Conservation (phyloP, 2,797 vertebrate genomes). For the Pogonophryne albipinna region DNA sequence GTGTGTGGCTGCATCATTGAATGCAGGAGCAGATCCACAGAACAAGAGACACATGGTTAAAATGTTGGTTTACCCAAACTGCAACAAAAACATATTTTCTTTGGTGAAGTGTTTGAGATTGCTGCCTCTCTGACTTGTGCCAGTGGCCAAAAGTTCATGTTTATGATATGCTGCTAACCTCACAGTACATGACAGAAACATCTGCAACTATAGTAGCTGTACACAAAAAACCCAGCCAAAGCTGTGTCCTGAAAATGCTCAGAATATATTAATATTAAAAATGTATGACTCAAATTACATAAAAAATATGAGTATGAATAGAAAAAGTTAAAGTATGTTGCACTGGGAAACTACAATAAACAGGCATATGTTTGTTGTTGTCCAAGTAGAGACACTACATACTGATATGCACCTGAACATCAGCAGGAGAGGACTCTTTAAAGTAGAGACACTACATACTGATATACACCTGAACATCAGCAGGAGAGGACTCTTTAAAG, state of each 20-base stretch:
- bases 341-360: background rate
- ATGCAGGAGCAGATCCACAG: constrained; percentile 23
- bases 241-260: background rate
- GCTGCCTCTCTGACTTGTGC: too few species aligned
- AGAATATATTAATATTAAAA: background rate
- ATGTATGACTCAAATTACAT: background rate
- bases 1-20: constrained; percentile 31
- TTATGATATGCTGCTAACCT: too few species aligned
- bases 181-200: background rate
- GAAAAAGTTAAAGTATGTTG: background rate
- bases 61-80: constrained; percentile 18
- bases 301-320: background rate
- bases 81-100: constrained; percentile 10
- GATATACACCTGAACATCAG: too few species aligned
- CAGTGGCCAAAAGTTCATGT: too few species aligned
- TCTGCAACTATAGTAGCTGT: background rate
- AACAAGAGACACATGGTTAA: constrained; percentile 33
- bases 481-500: too few species aligned
- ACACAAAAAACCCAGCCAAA: background rate
- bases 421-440: too few species aligned
- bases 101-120: too few species aligned
- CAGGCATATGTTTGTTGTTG: background rate
- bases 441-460: too few species aligned
- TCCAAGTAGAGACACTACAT: background rate
- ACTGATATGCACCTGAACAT: too few species aligned